Conservation (phyloP, 2,797 vertebrate genomes). For the Sebastes alutus region DNA sequence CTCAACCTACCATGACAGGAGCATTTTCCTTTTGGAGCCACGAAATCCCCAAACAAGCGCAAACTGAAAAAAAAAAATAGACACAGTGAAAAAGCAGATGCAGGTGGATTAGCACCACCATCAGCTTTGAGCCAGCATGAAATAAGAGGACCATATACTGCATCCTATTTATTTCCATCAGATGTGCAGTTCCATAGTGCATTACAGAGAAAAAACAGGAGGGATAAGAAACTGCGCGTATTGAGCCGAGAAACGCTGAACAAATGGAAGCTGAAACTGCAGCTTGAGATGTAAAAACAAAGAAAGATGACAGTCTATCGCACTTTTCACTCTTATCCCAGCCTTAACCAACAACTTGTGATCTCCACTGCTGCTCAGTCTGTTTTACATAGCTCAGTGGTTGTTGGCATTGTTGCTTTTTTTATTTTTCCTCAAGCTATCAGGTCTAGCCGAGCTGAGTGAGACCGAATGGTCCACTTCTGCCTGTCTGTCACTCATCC, state of each 20-base stretch:
- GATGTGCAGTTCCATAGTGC: background rate
- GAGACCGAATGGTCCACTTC: slow-evolving; percentile 9
- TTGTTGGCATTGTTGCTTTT: background rate
- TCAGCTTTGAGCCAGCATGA: background rate
- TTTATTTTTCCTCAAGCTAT: background rate
- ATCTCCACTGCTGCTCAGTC: slow-evolving; percentile 29
- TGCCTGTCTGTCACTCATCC: slow-evolving; percentile 33
- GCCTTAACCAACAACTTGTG: slow-evolving; percentile 4
- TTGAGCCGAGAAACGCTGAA: slow-evolving; percentile 3
- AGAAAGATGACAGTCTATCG: slow-evolving; percentile 13
- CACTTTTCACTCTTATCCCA: slow-evolving; percentile 24
- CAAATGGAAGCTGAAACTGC: slow-evolving; percentile 29
- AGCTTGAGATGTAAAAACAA: slow-evolving; percentile 20
- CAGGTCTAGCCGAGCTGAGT: slow-evolving; percentile 6
- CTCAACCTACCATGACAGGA: background rate
- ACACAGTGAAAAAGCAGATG: background rate
- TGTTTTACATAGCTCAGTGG: slow-evolving; percentile 4
- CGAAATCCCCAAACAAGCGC: background rate
- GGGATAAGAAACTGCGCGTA: background rate
- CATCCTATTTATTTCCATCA: background rate
- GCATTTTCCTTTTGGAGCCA: background rate
- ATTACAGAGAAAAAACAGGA: background rate
- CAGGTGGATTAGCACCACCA: background rate
- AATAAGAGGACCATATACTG: background rate
- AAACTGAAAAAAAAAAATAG: background rate